A percentile compares a stretch with the other conserved stretches of the same genome.
Evolutionary conservation across 2,797 vertebrate species (phyloP).

Genomic region (Stomatorhinus walkeri): DNA sequence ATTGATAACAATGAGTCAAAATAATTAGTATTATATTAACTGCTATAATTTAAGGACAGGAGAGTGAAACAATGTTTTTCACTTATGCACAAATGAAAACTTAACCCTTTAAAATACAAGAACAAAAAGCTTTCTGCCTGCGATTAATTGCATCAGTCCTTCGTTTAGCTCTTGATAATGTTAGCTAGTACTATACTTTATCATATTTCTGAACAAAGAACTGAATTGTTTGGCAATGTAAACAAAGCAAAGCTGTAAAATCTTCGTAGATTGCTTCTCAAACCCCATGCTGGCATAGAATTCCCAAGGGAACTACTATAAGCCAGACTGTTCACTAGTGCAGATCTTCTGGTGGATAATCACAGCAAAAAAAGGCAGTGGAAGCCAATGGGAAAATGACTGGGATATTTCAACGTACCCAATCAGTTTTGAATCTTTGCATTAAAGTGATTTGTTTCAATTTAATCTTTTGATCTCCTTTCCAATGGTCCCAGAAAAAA

Average conservation of each 20-base stretch:
- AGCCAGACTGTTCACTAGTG: not conserved
- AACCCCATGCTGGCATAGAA: not conserved
- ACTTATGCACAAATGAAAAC: not conserved
- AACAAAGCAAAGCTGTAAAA: not conserved
- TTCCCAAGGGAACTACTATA: not conserved
- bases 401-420: constrained; percentile 14
- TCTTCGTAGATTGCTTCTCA: not conserved
- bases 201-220: not conserved
- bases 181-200: not conserved
- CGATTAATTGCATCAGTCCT: not conserved
- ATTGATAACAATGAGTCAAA: not conserved
- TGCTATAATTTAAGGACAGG: not conserved
- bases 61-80: not conserved
- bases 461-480: constrained; percentile 59
- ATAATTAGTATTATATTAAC: not conserved
- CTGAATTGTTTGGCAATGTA: not conserved
- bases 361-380: not conserved
- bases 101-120: not conserved
- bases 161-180: not conserved
- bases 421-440: constrained; percentile 44
- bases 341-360: not conserved
- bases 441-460: constrained; percentile 44
- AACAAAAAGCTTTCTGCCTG: not conserved
- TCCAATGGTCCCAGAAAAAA: constrained; percentile 45
- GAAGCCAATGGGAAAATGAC: not conserved